Base-by-base conservation (phyloP, 2,888 invertebrate species). In the Trissoscelio sp. region DNA sequence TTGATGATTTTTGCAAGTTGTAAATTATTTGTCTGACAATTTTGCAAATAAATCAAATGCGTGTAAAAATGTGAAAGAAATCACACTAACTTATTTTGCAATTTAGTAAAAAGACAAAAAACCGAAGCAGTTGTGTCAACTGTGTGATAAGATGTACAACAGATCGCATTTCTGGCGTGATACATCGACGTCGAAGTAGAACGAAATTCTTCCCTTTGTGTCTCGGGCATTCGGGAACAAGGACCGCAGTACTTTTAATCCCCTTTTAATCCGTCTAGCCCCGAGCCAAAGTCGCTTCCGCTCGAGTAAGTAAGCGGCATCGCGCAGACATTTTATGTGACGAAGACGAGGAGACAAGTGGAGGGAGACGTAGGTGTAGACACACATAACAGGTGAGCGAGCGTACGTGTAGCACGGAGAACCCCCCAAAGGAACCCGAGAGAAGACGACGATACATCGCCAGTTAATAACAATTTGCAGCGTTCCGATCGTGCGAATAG, bases 251-350 rank as follows among this genome's bases (percentile, higher is more conserved):
- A 69, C 81, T 81, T 81, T 79, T 83, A 84, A 83, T 82, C 83
- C 82, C 67, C 81, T 83, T 85, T 87, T 86, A 87, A 87, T 86
- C 79, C 80, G 78, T 82, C 73, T 77, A 83, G 80, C 81, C 85
- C 39, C 57, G 60, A 70, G 82, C 73, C 64, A 84, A 85, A 84
- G 81, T 85, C 81, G 57, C 80, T 83, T 73, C 73, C 73, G 74
- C 77, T 80, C 37, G 73, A 72, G 70, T 53, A 78, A 78, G 79
- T 70, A 73, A 72, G 69, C 79, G 74, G 67, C 72, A 67, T 75
- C 55, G 73, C 72, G 44, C 74, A 74, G 80, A 78, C 78, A 78
- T 80, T 75, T 80, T 48, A 67, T 62, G 73, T 81, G 75, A 79
- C 75, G 60, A 79, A 79, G 72, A 74, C 46, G 48, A 51, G 42